Evolutionary conservation across 2,113 vertebrate species (phyloP).

Genomic region (Urocolius indicus): DNA sequence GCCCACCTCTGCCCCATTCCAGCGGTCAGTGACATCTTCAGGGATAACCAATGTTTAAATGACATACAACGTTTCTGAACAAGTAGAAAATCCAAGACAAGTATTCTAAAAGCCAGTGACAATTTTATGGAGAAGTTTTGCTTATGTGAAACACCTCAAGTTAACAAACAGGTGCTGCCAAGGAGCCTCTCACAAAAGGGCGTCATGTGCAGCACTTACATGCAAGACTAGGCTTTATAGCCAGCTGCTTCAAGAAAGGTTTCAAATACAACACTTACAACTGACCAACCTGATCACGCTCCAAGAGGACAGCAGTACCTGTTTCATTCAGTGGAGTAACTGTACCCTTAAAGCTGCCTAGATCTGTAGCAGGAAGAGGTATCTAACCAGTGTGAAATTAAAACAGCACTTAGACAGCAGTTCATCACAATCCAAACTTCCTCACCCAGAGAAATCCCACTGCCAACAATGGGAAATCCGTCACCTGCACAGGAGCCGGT

Average conservation of each 20-base stretch:
- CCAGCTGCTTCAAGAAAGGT: not conserved
- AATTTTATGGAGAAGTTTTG: not conserved
- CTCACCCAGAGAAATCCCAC: not conserved
- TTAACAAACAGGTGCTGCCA: fast-evolving
- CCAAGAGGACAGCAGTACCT: not conserved
- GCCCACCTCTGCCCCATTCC: not conserved
- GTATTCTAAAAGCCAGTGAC: not conserved
- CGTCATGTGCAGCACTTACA: fast-evolving
- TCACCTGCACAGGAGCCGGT: not conserved
- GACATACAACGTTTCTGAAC: not conserved
- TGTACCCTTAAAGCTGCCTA: not conserved
- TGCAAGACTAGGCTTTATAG: not conserved
- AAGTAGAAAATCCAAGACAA: not conserved
- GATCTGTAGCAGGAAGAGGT: not conserved
- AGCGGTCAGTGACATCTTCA: not conserved
- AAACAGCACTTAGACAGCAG: not conserved
- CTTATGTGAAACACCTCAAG: not conserved
- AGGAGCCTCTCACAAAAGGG: not conserved
- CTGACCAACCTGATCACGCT: not conserved
- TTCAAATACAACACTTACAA: not conserved
- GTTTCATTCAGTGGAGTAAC: not conserved
- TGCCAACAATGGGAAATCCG: not conserved
- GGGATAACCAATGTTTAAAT: not conserved
- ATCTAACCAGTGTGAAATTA: not conserved
- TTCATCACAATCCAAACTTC: not conserved